These are phyloP conservation scores for Ophonus ardosiacus DNA, from an alignment of 2,888 invertebrate species.

Conservation along the genomic window DNA sequence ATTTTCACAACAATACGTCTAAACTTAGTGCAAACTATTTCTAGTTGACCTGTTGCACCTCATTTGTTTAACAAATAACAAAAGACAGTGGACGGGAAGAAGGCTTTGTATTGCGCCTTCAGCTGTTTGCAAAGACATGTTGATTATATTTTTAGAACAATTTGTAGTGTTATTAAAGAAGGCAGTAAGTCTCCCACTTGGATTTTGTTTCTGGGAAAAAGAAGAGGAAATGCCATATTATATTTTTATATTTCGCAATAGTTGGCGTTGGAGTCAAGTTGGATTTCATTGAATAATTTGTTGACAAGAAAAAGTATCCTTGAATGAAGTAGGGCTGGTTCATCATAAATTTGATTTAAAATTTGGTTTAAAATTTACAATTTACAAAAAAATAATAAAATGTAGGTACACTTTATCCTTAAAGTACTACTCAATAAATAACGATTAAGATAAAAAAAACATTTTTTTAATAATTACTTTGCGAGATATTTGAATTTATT, in stretches of 20 bases:
- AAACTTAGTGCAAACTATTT: constrained; percentile 7
- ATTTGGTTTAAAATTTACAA: too few species aligned
- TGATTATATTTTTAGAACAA: constrained; percentile 20
- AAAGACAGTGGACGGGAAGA: neutral
- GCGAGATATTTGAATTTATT: too few species aligned
- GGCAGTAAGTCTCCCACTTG: neutral
- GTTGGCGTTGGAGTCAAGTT: neutral
- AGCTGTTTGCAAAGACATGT: neutral
- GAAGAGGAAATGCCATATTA: constrained; percentile 12
- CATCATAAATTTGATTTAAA: too few species aligned
- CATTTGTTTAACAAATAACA: constrained; percentile 22
- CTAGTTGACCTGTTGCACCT: constrained; percentile 3
- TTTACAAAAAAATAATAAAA: too few species aligned
- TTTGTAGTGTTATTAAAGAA: neutral
- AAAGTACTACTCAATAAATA: too few species aligned
- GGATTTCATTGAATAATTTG: constrained; percentile 11
- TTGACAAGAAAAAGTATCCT: neutral
- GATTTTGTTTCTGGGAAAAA: neutral
- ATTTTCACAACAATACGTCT: neutral
- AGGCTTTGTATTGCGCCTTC: neutral
- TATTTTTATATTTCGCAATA: constrained; percentile 30
- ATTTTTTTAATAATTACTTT: too few species aligned
- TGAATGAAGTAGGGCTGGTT: neutral
- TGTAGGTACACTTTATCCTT: too few species aligned
- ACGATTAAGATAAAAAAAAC: too few species aligned